A percentile compares a stretch with the other conserved stretches of the same genome.
Conservation (phyloP, 1,140 invertebrate species). For the Drosophila grimshawi region DNA sequence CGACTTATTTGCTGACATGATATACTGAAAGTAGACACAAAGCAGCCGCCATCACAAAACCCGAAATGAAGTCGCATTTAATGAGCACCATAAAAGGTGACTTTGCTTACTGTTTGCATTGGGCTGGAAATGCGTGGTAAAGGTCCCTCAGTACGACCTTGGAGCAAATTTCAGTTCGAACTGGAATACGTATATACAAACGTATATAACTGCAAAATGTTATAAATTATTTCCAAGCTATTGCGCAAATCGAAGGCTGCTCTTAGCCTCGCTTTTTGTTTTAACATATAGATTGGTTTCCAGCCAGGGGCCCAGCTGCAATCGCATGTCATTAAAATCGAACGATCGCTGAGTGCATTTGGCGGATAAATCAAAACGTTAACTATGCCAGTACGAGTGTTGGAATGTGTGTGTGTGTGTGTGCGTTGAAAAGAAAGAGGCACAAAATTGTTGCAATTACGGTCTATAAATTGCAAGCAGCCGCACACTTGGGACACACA, state of each 20-base stretch:
- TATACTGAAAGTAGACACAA: conserved; percentile 53
- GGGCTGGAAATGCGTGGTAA: neutral
- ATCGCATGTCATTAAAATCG: conserved; percentile 71
- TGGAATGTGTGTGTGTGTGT: neutral
- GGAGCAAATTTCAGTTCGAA: neutral
- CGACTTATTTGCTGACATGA: conserved; percentile 73
- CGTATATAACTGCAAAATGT: conserved; percentile 58
- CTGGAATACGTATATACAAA: neutral
- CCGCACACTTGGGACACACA: neutral
- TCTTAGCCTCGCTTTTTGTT: conserved; percentile 69
- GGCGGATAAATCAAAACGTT: conserved; percentile 73
- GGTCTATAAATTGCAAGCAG: conserved; percentile 64
- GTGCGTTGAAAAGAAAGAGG: conserved; percentile 49
- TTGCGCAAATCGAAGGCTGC: conserved; percentile 75
- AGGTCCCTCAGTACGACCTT: neutral
- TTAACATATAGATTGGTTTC: conserved; percentile 77
- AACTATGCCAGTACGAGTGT: conserved; percentile 22
- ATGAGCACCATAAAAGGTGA: conserved; percentile 51
- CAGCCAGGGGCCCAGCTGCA: conserved; percentile 35
- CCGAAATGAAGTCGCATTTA: conserved; percentile 71
- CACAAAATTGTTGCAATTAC: conserved; percentile 77
- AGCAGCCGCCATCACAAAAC: conserved; percentile 8
- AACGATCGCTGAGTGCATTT: conserved; percentile 68
- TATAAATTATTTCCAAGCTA: conserved; percentile 81
- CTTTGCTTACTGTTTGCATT: conserved; percentile 25